Evolutionary conservation across 35 echinoderm and acorn worm genomes (phyloP), one percentile per base, ranked within the genome.

Genomic region (Heliocidaris erythrogramma): DNA sequence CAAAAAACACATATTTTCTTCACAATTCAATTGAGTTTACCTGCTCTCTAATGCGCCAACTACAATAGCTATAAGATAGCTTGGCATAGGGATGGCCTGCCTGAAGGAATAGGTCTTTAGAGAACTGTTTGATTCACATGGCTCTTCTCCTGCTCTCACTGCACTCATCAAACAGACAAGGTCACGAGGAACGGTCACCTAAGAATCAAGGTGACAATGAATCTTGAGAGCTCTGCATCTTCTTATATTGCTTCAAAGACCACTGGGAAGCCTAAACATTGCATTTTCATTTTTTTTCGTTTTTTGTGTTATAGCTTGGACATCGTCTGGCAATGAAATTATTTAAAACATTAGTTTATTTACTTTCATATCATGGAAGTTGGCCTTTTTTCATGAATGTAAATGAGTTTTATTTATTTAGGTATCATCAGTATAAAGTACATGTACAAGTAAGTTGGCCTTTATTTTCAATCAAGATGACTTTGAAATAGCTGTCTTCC

Each of bases 31-130:
- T 14, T 14, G 47, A 49, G 49, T 59, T 95, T 94, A 99, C 98
- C 96, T 99, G 97, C 96, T 97, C 30, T 99, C 98, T 32, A 99
- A 95, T 48, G 96, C 96, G 9, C 98, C 98, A 88, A 99, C 98
- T 16, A 97, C 98, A 60, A 99, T 94, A 78, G 98, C 98, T 31
- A 99, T 92, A 5, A 99, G 96, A 78, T 99, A 99, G 86, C 96
- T 97, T 29, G 98, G 98, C 52, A 99, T 99, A 0, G 98, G 98
- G 24, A 99, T 97, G 17, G 93, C 94, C 94, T 99, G 98, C 27
- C 93, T 94, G 94, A 99, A 99, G 96, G 95, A 85, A 85, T 94
- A 99, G 17, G 95, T 97, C 92, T 96, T 96, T 84, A 91, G 91
- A 16, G 95, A 47, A 32, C 87, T 52, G 85, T 96, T 94, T 56